A percentile compares a stretch with the other conserved stretches of the same genome.
These are phyloP conservation scores for Radopholus similis DNA, from an alignment of 1,140 invertebrate species.

Conservation along the genomic window DNA sequence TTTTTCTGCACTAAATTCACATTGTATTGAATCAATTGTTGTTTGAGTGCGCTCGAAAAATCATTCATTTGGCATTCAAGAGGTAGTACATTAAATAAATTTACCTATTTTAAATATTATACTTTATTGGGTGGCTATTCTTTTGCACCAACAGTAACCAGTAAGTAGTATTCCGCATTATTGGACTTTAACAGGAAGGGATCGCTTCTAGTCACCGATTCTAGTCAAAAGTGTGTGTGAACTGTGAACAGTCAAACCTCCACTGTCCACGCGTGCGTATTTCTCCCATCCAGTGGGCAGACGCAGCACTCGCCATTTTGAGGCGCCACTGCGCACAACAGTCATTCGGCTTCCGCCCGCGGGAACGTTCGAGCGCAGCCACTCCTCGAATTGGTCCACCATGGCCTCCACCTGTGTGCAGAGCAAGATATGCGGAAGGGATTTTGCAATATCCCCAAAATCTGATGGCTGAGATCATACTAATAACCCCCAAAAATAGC, in stretches of 20 bases:
- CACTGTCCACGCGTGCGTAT: slow-evolving; percentile 1
- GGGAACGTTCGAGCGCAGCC: slow-evolving; percentile 1
- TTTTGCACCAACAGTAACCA: too few species aligned
- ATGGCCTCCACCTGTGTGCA: neutral
- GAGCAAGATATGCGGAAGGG: too few species aligned
- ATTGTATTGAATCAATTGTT: too few species aligned
- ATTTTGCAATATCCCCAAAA: neutral
- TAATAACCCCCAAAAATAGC: too few species aligned
- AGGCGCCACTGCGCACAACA: neutral
- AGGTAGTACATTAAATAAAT: too few species aligned
- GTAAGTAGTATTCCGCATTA: neutral
- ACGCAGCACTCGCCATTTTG: neutral
- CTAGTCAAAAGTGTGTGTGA: too few species aligned
- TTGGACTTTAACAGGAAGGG: neutral
- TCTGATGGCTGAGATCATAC: too few species aligned
- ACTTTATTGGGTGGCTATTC: too few species aligned
- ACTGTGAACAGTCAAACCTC: neutral
- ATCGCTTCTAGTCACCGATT: neutral
- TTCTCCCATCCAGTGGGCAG: slow-evolving; percentile 2
- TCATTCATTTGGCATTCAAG: too few species aligned
- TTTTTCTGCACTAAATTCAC: too few species aligned
- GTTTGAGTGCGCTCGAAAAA: too few species aligned
- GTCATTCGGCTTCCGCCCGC: neutral
- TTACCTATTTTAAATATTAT: too few species aligned
- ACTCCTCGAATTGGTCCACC: slow-evolving; percentile 6